Evolutionary conservation across 2,888 invertebrate genomes (phyloP), one percentile per base, ranked within the genome.

Genomic region (Resseliella maxima): DNA sequence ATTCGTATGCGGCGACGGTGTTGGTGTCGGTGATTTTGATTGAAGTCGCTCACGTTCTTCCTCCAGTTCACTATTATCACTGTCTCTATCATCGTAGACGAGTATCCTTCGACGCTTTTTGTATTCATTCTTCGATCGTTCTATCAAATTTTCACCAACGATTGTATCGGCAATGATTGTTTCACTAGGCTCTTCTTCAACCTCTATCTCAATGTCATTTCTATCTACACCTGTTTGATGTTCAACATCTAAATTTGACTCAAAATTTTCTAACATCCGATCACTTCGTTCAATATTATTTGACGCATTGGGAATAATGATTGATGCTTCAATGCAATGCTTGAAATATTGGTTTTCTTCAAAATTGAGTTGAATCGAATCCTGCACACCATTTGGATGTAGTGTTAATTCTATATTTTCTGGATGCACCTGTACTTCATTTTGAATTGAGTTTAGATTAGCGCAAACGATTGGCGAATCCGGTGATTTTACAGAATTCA

Each of bases 11-110:
- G 1, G 15, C 15, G 81, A 36, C 35, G 59, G 59, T 59, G 59
- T 59, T 5, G 59, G 24, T 59, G 59, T 59, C 24, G 59, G 24
- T 59, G 59, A 81, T 81, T 81, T 81, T 12, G 81, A 81, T 81
- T 81, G 59, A 2, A 59, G 24, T 27, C 59, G 24, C 24, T 59
- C 24, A 12, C 59, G 59, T 21, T 81, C 81, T n/a, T 81, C 36
- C 15, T 36, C 81, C 35, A 36, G n/a, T 81, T 81, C 81, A 36
- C 36, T 81, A n/a, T 18, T 36, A 36, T 36, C 81, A 36, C 81
- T 81, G 5, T 59, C 27, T n/a, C 59, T 12, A 15, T 59, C 59
- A 27, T 59, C 24, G 24, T 59, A 59, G 24, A 59, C 59, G 6
- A 59, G 27, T 59, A 59, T 59, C 15, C 59, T 59, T 27, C 59